These are phyloP conservation scores for Tetraneura akinire DNA, from an alignment of 1,140 invertebrate species.

Conservation along the genomic window DNA sequence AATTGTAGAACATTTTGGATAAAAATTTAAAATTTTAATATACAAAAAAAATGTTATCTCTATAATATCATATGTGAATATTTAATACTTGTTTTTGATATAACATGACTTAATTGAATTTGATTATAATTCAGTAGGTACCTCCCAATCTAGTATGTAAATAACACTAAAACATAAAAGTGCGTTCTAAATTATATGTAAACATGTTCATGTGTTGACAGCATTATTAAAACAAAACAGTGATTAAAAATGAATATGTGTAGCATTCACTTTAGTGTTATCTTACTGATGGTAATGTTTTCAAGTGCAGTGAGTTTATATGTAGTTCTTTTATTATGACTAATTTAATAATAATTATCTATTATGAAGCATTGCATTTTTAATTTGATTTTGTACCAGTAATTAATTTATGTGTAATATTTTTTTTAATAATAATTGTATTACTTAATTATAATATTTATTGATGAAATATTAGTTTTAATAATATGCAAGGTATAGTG, in stretches of 20 bases:
- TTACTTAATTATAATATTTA: neutral
- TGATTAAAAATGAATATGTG: constrained; percentile 4
- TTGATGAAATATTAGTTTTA: neutral
- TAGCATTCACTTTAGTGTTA: constrained; percentile 15
- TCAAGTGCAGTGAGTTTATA: constrained; percentile 15
- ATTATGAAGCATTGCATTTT: neutral
- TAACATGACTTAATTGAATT: neutral
- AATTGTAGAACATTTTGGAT: no score
- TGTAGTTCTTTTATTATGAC: neutral
- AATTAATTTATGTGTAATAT: constrained; percentile 3
- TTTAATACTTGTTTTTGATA: neutral
- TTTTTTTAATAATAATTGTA: neutral
- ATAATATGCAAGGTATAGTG: constrained; percentile 27
- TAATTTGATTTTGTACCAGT: constrained; percentile 28
- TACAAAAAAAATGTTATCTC: no score
- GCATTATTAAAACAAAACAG: neutral
- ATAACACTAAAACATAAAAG: neutral
- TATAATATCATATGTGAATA: neutral
- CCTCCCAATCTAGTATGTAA: neutral
- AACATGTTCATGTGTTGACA: neutral
- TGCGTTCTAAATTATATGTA: neutral
- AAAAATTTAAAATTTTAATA: no score
- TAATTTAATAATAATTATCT: constrained; percentile 20
- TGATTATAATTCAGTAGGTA: constrained; percentile 4
- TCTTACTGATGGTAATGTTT: constrained; percentile 21